phyloP scores from a whole-genome alignment of 2,113 vertebrate genomes.

The Serilophus lunatus region DNA sequence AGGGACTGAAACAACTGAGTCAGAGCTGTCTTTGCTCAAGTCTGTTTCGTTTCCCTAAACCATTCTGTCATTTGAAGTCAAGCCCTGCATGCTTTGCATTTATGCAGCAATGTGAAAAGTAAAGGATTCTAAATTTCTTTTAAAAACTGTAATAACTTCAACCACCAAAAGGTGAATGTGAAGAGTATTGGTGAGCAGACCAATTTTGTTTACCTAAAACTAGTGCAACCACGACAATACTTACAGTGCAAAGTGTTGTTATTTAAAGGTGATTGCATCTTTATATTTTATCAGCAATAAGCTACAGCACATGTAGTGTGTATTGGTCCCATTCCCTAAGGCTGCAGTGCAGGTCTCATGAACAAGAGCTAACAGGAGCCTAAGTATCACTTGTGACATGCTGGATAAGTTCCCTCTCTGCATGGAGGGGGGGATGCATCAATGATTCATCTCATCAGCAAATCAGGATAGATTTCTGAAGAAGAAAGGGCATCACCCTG shows the following conservation, averaged over 20 bases:
- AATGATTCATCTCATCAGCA: neutral
- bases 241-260: neutral
- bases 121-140: neutral
- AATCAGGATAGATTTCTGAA: neutral
- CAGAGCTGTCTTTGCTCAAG: neutral
- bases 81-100: neutral
- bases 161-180: neutral
- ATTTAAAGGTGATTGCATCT: neutral
- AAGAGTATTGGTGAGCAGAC: neutral
- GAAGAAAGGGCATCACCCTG: neutral
- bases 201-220: neutral
- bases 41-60: neutral
- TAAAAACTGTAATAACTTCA: neutral
- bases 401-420: neutral
- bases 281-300: neutral
- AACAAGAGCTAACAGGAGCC: neutral
- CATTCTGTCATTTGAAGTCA: neutral
- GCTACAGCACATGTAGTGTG: rapidly evolving
- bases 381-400: neutral
- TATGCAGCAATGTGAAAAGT: neutral
- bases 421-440: neutral
- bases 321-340: neutral
- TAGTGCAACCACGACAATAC: neutral
- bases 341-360: neutral
- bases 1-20: neutral